A percentile compares a stretch with the other conserved stretches of the same genome.
Evolutionary conservation across 2,113 vertebrate genomes (phyloP).

Genomic region (Oncorhynchus keta): DNA sequence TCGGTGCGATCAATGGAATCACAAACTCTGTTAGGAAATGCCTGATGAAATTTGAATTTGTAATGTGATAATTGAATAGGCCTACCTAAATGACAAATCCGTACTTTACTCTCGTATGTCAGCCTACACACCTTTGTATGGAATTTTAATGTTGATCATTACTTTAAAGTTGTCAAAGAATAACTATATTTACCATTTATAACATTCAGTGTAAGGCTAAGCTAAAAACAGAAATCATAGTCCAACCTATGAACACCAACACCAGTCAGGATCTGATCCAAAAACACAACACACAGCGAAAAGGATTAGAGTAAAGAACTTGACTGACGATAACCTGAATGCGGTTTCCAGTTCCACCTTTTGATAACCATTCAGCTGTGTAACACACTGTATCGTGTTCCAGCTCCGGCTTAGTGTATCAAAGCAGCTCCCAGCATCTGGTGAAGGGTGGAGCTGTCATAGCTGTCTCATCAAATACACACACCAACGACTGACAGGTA

Average conservation of each 20-base stretch:
- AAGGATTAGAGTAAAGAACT: slow-evolving; percentile 40
- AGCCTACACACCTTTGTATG: slow-evolving; percentile 9
- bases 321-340: slow-evolving; percentile 22
- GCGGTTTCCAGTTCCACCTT: slow-evolving; percentile 45
- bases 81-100: slow-evolving; percentile 46
- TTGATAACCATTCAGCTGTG: slow-evolving; percentile 41
- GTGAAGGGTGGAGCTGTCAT: slow-evolving; percentile 42
- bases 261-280: background rate
- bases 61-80: slow-evolving; percentile 42
- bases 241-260: background rate
- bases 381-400: slow-evolving; percentile 37
- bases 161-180: too few relatives aligned
- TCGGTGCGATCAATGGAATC: slow-evolving; percentile 61
- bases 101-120: background rate
- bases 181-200: too few relatives aligned
- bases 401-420: slow-evolving; percentile 45
- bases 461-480: slow-evolving; percentile 30
- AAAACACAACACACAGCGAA: slow-evolving; percentile 2
- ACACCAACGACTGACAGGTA: background rate
- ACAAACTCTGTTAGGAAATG: slow-evolving; percentile 41
- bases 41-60: slow-evolving; percentile 67
- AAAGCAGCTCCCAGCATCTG: slow-evolving; percentile 23
- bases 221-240: background rate
- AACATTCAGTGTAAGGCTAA: too few relatives aligned
- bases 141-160: slow-evolving; percentile 28